Base-by-base conservation (phyloP, 2,113 vertebrate genomes). In the Geococcyx californianus region DNA sequence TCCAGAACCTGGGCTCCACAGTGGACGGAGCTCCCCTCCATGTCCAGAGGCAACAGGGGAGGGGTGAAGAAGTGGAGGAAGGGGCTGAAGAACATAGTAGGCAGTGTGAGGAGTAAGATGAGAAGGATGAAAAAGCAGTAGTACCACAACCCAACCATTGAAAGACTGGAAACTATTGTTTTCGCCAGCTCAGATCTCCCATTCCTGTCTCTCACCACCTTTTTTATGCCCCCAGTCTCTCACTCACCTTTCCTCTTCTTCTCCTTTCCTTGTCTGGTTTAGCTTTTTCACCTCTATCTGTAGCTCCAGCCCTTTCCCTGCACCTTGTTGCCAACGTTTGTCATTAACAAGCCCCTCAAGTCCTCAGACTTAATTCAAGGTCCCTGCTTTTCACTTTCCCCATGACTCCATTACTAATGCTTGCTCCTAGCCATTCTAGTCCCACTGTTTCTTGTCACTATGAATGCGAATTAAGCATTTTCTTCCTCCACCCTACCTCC, bases 81-180 rank as follows among this genome's bases (percentile, higher is more conserved):
- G 14, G 26, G 33, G 23, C 51, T 33, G 16, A 73, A 66, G 49
- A 42, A 38, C 21, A 44, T 31, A 64, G 25, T 21, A 76, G 55
- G 31, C n/a, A 73, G 20, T 8, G 16, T 38, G 26, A 67, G 11
- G 38, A 81, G 7, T 29, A 81, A 89, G 72, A 84, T 13, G 6
- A 79, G 20, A 66, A 63, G 42, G 40, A 73, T 54, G 11, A 64
- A 90, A 87, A 91, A 52, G 47, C 9, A 75, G 24, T 29, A 89
- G 51, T 23, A 49, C 24, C 9, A 21, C 34, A 11, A 52, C 14
- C 8, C 3, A 0, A 4, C 23, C 29, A 44, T 0, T 64, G 66
- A 82, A 94, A 75, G 68, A 44, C 20, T 74, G n/a, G 52, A 84
- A 95, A 78, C 2, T 2, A 6, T 20, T 54, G 36, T 4, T 66